Evolutionary conservation across 2,113 vertebrate genomes (phyloP).

Genomic region (Tachysurus fulvidraco): DNA sequence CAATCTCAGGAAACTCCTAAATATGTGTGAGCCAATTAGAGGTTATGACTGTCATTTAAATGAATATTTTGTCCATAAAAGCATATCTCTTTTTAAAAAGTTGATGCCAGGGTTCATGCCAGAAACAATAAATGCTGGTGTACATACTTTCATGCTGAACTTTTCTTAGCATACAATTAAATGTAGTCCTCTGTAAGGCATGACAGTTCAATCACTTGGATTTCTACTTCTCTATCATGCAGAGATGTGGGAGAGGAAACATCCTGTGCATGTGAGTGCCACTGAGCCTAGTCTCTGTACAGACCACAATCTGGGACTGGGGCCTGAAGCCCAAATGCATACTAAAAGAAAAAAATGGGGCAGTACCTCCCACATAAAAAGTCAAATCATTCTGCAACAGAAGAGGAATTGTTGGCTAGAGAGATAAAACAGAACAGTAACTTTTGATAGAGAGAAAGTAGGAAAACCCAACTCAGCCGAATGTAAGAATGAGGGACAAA

Average conservation of each 20-base stretch:
- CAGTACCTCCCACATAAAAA: slow-evolving; percentile 17
- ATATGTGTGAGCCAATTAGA: slow-evolving; percentile 1
- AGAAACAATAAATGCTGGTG: neutral
- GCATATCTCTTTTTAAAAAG: neutral
- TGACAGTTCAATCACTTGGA: neutral
- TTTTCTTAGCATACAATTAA: neutral
- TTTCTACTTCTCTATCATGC: slow-evolving; percentile 14
- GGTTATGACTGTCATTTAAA: neutral
- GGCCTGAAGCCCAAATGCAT: slow-evolving; percentile 52
- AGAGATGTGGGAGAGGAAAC: slow-evolving; percentile 34
- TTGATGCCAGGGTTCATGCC: neutral
- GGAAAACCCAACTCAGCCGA: neutral
- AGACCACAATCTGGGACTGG: slow-evolving; percentile 56
- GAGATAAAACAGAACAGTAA: slow-evolving; percentile 13
- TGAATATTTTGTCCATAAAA: neutral
- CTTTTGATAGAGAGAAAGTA: slow-evolving; percentile 6
- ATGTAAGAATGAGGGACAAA: neutral
- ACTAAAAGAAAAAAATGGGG: neutral
- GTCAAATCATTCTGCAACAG: slow-evolving; percentile 1
- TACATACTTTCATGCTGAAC: neutral
- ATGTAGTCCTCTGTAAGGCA: neutral
- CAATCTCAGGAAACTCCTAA: neutral
- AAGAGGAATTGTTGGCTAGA: neutral
- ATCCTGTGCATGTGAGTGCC: slow-evolving; percentile 44
- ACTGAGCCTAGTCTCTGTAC: slow-evolving; percentile 33